Base-by-base conservation (phyloP, 2,113 vertebrate species). In the Atlantisia rogersi region DNA sequence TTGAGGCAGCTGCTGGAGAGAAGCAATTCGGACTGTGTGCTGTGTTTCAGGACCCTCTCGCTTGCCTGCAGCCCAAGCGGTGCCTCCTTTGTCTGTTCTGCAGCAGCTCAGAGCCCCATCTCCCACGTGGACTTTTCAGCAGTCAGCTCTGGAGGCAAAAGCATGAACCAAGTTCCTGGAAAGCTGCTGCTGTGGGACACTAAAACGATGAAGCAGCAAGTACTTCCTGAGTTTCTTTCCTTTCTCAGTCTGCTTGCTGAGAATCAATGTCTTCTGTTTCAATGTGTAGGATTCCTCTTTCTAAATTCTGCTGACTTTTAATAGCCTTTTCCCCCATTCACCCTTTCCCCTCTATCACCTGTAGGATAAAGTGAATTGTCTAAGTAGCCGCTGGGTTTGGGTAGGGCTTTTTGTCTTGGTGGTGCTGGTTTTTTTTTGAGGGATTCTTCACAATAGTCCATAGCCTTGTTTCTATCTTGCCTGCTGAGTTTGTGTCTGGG, bases 181-280 rank as follows among this genome's bases (percentile, higher is more conserved):
- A 98, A 98, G 63, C 98, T 99, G 94, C 97, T 99, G 25, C 98
- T 99, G 18, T 99, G 99, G 99, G 99, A 99, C 97, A 99, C 99
- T 5, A 99, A 99, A 96, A 99, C 98, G 0, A 99, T 99, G 97
- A 99, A 99, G 96, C 99, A 99, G 83, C 99, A 99, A 99, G 99
- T 99, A 96, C 42, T 60, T 75, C 18, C 37, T 87, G 39, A 5
- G 18, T 55, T 75, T 65, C 15, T 80, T 77, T 82, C 9, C 39
- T 60, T 73, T 86, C 71, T 95, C 31, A 37, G 40, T 71, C 28
- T 84, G 48, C 60, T 86, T 88, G 44, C 58, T 87, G 63, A 76
- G 58, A 86, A 69, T 60, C 40, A 67, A 11, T 29, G 12, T 69
- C 21, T 84, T 82, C 69, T 89, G 12, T 82, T 88, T 63, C 62